Base-by-base conservation (phyloP, 2,797 vertebrate genomes). In the Coccyzus lansbergi region DNA sequence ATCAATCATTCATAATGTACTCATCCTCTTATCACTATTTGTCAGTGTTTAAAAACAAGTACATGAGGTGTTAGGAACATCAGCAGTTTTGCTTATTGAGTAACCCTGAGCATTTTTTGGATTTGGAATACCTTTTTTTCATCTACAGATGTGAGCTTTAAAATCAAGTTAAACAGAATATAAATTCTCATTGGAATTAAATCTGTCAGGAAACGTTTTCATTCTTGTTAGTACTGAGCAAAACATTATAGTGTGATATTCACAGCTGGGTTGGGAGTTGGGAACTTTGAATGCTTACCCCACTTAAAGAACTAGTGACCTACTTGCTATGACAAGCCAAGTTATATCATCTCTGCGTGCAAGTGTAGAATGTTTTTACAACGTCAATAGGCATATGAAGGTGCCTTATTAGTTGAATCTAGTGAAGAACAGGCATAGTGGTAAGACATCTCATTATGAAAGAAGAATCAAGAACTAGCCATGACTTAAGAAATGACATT, bases 21-120 rank as follows among this genome's bases (percentile, higher is more conserved):
- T 64, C 72, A 75, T 83, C 34, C 42, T 64, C 51, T 68, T 46
- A 55, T 70, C 55, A 33, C 58, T 86, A 15, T 82, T 67, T 80
- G 48, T 55, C 82, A 80, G 0, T 93, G 68, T 92, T 94, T 95
- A 63, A 86, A 85, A 92, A 60, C 85, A 93, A 88, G 86, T 24
- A 76, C 18, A 16, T 63, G 36, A 86, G 26, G 72, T 94, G 86
- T 29, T 59, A 77, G 56, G 90, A 77, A 80, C 46, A 46, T 84
- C 83, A 93, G 33, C 53, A 49, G 33, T 86, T 86, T 83, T 59
- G 36, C 56, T 80, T 77, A 48, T 42, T 76, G 29, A 84, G 29
- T 75, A 88, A 90, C n/a, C 29, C 21, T 12, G 24, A 69, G 46
- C 14, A 25, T 49, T 85, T 84, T 55, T 58, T 1, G 36, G 25